Evolutionary conservation across 2,888 invertebrate species (phyloP).

Genomic region (Trichopria drosophilae): DNA sequence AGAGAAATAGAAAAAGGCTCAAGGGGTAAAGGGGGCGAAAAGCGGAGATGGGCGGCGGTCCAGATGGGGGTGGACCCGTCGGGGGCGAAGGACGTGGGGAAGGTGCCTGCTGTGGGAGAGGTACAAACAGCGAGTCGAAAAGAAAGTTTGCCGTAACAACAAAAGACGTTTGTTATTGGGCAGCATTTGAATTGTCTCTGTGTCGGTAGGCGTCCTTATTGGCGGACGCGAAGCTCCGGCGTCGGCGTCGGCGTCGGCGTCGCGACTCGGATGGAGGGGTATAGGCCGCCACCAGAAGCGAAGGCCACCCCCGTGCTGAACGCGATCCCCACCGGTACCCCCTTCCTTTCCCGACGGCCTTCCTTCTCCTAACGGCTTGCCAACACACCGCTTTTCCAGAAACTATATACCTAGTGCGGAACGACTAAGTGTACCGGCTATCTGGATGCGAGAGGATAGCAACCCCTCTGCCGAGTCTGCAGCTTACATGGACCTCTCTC

Average conservation of each 20-base stretch:
- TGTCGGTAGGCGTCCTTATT: constrained; percentile 55
- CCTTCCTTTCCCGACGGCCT: constrained; percentile 13
- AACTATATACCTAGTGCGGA: constrained; percentile 46
- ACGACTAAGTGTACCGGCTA: constrained; percentile 47
- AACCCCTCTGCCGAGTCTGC: constrained; percentile 31
- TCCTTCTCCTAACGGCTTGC: constrained; percentile 29
- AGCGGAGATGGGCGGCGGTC: constrained; percentile 16
- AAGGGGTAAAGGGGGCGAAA: constrained; percentile 30
- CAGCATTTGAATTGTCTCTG: constrained; percentile 57
- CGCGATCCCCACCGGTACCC: no score
- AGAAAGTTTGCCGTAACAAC: constrained; percentile 57
- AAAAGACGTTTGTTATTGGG: constrained; percentile 59
- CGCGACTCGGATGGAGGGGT: constrained; percentile 45
- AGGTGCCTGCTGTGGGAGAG: constrained; percentile 36
- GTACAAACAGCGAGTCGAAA: constrained; percentile 49
- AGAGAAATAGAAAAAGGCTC: constrained; percentile 29
- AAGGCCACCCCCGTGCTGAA: no score
- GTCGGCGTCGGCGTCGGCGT: constrained; percentile 48
- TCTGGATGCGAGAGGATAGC: constrained; percentile 43
- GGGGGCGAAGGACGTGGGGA: constrained; percentile 17
- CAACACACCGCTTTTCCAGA: constrained; percentile 36
- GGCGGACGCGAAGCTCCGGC: constrained; percentile 46
- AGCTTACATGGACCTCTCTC: constrained; percentile 14
- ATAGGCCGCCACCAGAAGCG: no score
- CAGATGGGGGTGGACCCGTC: constrained; percentile 15